Percentiles rank a stretch among this genome's conserved stretches.
These are phyloP conservation scores for Pseudanteris insignis DNA, from an alignment of 2,888 invertebrate species.

Conservation along the genomic window DNA sequence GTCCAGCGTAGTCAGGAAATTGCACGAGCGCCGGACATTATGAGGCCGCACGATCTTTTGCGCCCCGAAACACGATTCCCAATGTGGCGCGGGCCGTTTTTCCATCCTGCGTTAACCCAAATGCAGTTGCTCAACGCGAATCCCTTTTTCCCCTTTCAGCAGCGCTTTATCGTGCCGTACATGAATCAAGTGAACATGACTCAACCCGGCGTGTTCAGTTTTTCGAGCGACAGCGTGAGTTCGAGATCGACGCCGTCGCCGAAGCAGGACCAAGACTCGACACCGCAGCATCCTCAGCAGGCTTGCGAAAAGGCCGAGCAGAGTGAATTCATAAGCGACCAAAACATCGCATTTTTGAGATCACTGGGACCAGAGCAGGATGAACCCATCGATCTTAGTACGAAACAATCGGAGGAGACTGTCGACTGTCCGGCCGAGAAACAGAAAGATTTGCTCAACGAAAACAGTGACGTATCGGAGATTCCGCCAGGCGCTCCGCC, in stretches of 20 bases:
- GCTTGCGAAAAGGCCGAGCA: too few relatives aligned
- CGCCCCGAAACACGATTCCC: slow-evolving; percentile 61
- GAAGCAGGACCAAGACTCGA: slow-evolving; percentile 40
- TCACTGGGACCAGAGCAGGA: slow-evolving; percentile 71
- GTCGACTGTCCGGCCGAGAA: slow-evolving; percentile 5
- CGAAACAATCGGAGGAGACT: slow-evolving; percentile 68
- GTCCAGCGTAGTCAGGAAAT: slow-evolving; percentile 51
- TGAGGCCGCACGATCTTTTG: slow-evolving; percentile 54
- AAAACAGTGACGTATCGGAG: slow-evolving; percentile 43
- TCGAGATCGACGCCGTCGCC: slow-evolving; percentile 61
- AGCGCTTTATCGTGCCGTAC: slow-evolving; percentile 60
- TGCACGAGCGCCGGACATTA: slow-evolving; percentile 50
- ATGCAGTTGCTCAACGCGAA: slow-evolving; percentile 60
- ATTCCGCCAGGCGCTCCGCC: slow-evolving; percentile 55
- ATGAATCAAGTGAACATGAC: slow-evolving; percentile 55
- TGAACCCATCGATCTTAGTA: slow-evolving; percentile 83
- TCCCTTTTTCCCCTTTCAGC: slow-evolving; percentile 61
- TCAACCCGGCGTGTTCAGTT: slow-evolving; percentile 54
- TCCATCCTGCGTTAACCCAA: slow-evolving; percentile 59
- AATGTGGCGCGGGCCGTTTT: slow-evolving; percentile 59
- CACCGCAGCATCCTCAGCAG: background rate
- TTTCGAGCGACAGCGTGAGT: slow-evolving; percentile 61
- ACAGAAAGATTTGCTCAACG: slow-evolving; percentile 49
- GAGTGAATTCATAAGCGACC: slow-evolving; percentile 33
- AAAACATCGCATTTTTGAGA: slow-evolving; percentile 60